Conservation (phyloP, 2,888 invertebrate genomes). For the Perizoma affinitatum region DNA sequence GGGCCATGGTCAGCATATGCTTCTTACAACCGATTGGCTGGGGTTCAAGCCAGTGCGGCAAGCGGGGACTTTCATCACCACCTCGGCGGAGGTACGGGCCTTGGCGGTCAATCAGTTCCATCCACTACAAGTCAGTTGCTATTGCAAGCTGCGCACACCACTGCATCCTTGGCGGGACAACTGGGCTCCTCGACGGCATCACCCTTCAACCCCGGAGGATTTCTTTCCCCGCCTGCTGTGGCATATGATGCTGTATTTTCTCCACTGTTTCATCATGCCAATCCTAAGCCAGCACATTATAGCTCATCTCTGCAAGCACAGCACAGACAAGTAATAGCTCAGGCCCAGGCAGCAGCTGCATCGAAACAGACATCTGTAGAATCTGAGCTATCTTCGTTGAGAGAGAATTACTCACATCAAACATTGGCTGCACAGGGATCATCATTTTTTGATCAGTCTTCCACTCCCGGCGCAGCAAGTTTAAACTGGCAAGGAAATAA, state of each 20-base stretch:
- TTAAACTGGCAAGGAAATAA: conserved; percentile 90
- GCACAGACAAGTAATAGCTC: conserved; percentile 87
- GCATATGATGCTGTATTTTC: conserved; percentile 93
- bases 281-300: conserved; percentile 89
- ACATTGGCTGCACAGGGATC: conserved; percentile 83
- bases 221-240: conserved; percentile 89
- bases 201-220: conserved; percentile 88
- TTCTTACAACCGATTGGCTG: conserved; percentile 92
- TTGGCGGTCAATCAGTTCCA: conserved; percentile 83
- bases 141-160: conserved; percentile 86
- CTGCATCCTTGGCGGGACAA: conserved; percentile 85
- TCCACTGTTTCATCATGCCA: conserved; percentile 92
- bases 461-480: conserved; percentile 76
- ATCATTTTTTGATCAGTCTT: conserved; percentile 87
- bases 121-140: conserved; percentile 88
- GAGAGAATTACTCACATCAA: conserved; percentile 86
- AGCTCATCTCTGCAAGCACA: conserved; percentile 86
- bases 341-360: conserved; percentile 81
- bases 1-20: conserved; percentile 94
- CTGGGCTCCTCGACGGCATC: conserved; percentile 86
- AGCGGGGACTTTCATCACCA: conserved; percentile 88
- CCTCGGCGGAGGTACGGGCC: conserved; percentile 82
- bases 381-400: conserved; percentile 81
- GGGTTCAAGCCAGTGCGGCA: conserved; percentile 87
- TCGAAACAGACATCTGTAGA: conserved; percentile 83